Base-by-base conservation (phyloP, 2,797 vertebrate genomes). In the Ptychobarbus kaznakovi region DNA sequence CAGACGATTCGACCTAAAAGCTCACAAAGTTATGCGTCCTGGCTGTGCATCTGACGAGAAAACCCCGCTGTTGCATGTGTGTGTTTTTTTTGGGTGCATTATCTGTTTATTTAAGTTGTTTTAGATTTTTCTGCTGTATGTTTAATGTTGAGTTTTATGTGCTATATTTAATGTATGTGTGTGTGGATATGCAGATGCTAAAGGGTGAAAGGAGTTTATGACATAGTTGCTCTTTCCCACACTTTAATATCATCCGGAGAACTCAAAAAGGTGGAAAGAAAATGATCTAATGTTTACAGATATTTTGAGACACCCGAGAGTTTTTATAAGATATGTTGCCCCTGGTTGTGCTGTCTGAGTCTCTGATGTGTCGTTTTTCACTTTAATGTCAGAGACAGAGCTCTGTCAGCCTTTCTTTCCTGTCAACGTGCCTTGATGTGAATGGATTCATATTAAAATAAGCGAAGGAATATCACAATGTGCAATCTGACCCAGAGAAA, bases 311-410 rank as follows among this genome's bases (percentile, higher is more conserved):
- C 35, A 22, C 3, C 58, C 7, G 10, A 53, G 44, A 63, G 84
- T 80, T 74, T 74, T 87, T 85, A 83, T 88, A 73, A 89, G 87
- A 88, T 56, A 69, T 18, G 75, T 79, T 83, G 68, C 44, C 42
- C 40, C 68, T 61, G 86, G 75, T 87, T 90, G 88, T 78, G 88
- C 68, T 87, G 77, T 83, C 58, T 83, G 25, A 86, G 69, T 44
- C 76, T 83, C 78, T 63, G 51, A 79, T 66, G 51, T 82, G 73
- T 49, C 11, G 46, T 68, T 58, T 72, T 85, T 80, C 53, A 68
- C 15, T 53, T 77, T 32, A 78, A 69, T 82, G 68, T 78, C 56
- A 77, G 63, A 74, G 76, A 44, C 63, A 40, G 28, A n/a, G 65
- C 40, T 61, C 63, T 77, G 46, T 78, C 66, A 85, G 83, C 51